Evolutionary conservation across 2,888 invertebrate species (phyloP).

Genomic region (Rhopalosiphum nymphaeae): DNA sequence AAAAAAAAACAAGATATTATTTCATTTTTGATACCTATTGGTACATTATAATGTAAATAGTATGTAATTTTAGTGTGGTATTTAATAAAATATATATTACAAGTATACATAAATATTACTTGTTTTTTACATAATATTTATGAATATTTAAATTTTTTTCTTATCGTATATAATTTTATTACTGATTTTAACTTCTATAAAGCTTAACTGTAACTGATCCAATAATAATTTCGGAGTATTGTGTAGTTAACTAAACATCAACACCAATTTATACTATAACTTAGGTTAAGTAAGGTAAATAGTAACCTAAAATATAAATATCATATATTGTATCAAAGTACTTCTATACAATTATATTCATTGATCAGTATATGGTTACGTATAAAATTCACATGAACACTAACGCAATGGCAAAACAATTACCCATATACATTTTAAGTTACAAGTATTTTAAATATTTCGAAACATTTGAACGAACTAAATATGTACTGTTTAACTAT

Average conservation of each 20-base stretch:
- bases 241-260: background rate
- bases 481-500: background rate
- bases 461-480: background rate
- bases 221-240: background rate
- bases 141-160: background rate
- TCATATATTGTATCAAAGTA: too few relatives aligned
- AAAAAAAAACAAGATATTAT: too few relatives aligned
- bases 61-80: too few relatives aligned
- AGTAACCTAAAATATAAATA: background rate
- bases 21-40: too few relatives aligned
- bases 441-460: background rate
- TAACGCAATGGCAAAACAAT: background rate
- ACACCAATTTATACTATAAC: background rate
- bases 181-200: background rate
- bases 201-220: background rate
- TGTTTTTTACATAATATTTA: background rate
- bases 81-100: background rate
- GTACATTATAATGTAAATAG: too few relatives aligned
- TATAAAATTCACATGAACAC: background rate
- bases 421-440: background rate
- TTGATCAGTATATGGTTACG: background rate
- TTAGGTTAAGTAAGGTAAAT: background rate
- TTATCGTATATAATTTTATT: background rate
- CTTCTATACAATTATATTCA: background rate
- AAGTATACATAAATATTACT: background rate